A percentile compares a stretch with the other conserved stretches of the same genome.
phyloP scores from a whole-genome alignment of 2,113 vertebrate genomes.

The Serinus canaria region DNA sequence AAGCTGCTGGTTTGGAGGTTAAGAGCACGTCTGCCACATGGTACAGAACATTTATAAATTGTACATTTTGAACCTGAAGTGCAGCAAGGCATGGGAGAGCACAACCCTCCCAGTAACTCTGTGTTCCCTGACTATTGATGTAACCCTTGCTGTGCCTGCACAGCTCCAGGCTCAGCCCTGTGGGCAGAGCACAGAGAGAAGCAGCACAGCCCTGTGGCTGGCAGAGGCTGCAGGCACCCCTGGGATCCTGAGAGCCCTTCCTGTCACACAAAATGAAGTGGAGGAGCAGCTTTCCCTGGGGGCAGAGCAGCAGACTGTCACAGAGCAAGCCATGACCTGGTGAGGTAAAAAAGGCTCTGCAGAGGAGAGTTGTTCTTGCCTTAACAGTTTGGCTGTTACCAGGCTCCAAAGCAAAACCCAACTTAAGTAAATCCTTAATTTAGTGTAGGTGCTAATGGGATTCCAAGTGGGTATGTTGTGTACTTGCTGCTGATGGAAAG shows the following conservation, averaged over 20 bases:
- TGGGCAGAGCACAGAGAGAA: not conserved
- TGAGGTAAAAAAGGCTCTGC: conserved; percentile 6
- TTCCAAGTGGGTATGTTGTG: conserved; percentile 63
- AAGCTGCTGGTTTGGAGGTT: not conserved
- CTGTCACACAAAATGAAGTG: not conserved
- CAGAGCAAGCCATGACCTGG: not conserved
- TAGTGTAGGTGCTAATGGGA: conserved; percentile 60
- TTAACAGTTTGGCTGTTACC: conserved; percentile 29
- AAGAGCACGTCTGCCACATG: not conserved
- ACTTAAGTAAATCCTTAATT: conserved; percentile 46
- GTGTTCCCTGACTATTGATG: not conserved
- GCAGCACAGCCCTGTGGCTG: not conserved
- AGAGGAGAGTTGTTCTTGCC: not conserved
- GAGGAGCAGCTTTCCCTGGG: not conserved
- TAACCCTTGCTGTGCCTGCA: not conserved
- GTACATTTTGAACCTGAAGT: not conserved
- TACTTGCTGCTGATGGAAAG: conserved; percentile 62
- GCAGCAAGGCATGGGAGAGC: not conserved
- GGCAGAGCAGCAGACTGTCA: conserved; percentile 11
- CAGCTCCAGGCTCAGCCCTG: not conserved
- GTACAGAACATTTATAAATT: not conserved
- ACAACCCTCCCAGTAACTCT: not conserved
- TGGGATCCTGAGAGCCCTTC: not conserved
- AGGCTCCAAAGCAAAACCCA: conserved; percentile 39
- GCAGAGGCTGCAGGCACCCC: not conserved